A percentile compares a stretch with the other conserved stretches of the same genome.
Conservation (phyloP, 2,888 invertebrate genomes). For the Vannuccia rotundouncinata region DNA sequence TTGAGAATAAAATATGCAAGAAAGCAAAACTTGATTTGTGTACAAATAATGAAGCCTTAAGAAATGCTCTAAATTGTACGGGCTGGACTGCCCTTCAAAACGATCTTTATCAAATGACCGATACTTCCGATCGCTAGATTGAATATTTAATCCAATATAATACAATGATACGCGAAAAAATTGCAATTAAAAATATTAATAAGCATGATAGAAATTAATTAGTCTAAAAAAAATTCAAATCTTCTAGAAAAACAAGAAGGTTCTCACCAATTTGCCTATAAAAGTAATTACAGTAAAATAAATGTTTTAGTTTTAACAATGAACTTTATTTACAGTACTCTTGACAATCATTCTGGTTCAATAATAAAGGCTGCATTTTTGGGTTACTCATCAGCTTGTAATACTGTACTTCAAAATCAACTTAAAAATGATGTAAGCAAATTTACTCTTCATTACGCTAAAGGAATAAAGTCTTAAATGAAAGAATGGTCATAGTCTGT, state of each 20-base stretch:
- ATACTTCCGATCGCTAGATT: no score
- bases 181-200: no score
- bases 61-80: no score
- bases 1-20: no score
- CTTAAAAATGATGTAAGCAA: neutral
- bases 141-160: no score
- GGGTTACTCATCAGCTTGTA: neutral
- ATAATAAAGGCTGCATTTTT: neutral
- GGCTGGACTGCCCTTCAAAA: no score
- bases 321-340: neutral
- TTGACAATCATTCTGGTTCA: neutral
- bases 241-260: neutral
- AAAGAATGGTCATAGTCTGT: neutral
- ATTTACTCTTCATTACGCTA: neutral
- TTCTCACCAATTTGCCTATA: neutral
- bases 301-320: neutral
- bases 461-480: neutral
- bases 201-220: no score
- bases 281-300: neutral
- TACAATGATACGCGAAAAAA: no score
- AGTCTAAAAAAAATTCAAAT: neutral
- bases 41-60: no score
- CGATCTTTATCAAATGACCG: no score
- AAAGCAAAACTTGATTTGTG: no score
- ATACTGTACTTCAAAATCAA: neutral